Evolutionary conservation across 2,888 invertebrate species (phyloP).

Genomic region (Caenorhabditis japonica): DNA sequence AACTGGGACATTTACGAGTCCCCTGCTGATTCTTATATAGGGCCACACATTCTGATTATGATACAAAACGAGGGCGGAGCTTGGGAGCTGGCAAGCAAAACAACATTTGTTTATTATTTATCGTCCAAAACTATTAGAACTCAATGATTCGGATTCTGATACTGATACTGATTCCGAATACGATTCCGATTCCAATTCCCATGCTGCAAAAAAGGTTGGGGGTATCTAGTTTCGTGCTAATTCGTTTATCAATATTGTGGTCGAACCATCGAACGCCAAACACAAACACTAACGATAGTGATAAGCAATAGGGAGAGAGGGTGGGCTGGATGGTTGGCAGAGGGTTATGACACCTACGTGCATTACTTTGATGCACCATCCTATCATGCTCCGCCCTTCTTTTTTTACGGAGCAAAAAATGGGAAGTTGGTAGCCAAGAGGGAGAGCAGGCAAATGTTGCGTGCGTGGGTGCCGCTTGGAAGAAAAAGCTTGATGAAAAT

Average conservation of each 20-base stretch:
- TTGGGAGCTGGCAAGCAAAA: neutral
- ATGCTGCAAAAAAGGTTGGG: constrained; percentile 14
- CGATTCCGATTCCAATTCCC: no score
- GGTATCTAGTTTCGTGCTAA: constrained; percentile 26
- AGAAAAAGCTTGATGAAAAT: constrained; percentile 1
- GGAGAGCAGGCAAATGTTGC: no score
- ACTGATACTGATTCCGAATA: no score
- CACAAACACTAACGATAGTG: no score
- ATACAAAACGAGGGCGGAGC: neutral
- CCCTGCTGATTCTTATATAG: constrained; percentile 39
- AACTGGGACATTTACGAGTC: constrained; percentile 47
- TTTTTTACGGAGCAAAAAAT: constrained; percentile 13
- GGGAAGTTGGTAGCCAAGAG: no score
- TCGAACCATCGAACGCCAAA: no score
- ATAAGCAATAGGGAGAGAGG: constrained; percentile 28
- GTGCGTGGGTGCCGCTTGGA: constrained; percentile 34
- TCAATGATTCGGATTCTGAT: neutral
- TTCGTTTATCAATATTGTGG: constrained; percentile 27
- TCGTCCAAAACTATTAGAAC: neutral
- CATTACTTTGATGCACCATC: constrained; percentile 13
- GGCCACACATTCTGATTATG: constrained; percentile 18
- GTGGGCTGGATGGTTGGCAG: constrained; percentile 9
- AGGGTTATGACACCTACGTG: constrained; percentile 33
- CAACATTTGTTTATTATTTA: constrained; percentile 20
- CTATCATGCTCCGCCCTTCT: constrained; percentile 35